phyloP scores from a whole-genome alignment of 2,113 vertebrate genomes.

The Benitochromis conjunctus region DNA sequence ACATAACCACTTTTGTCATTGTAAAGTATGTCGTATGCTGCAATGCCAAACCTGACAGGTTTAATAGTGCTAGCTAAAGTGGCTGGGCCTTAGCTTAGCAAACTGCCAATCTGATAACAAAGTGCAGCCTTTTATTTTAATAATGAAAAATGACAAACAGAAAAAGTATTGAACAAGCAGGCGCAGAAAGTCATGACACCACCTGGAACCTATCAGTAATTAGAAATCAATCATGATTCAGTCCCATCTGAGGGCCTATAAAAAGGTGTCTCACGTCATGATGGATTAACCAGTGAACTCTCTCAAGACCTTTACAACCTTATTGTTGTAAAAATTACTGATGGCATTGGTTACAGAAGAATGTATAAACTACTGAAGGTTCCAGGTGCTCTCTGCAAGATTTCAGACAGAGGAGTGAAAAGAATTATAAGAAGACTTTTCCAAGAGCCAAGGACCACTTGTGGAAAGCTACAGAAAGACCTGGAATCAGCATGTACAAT shows the following conservation, averaged over 20 bases:
- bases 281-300: neutral
- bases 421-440: neutral
- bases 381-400: neutral
- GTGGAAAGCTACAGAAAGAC: neutral
- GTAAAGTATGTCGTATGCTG: neutral
- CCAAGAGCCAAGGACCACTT: neutral
- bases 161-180: neutral
- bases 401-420: neutral
- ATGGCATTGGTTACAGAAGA: neutral
- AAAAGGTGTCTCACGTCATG: neutral
- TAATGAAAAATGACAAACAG: neutral
- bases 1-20: neutral
- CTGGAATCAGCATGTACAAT: neutral
- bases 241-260: neutral
- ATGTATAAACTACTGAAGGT: neutral
- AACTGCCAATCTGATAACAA: neutral
- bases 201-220: rapidly evolving
- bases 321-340: neutral
- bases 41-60: neutral
- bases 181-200: neutral
- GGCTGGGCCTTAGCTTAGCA: neutral
- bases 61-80: neutral
- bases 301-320: neutral
- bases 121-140: neutral
- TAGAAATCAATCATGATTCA: neutral